A percentile compares a stretch with the other conserved stretches of the same genome.
Conservation (phyloP, 2,797 vertebrate species). For the Spondyliosoma cantharus region DNA sequence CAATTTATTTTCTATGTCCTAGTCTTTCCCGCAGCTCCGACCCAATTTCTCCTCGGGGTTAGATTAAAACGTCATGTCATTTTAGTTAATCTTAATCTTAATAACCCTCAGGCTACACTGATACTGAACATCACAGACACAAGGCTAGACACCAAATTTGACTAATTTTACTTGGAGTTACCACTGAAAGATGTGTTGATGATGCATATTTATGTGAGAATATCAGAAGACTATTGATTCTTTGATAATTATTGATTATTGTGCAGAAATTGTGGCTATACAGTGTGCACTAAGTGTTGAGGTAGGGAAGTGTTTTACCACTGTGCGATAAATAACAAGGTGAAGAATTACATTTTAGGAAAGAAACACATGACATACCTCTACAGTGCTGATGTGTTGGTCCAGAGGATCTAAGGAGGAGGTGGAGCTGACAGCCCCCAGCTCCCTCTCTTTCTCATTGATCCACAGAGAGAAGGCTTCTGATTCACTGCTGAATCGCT, state of each 20-base stretch:
- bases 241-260: background rate
- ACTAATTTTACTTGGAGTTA: slow-evolving; percentile 21
- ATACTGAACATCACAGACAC: slow-evolving; percentile 33
- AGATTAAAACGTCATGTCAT: slow-evolving; percentile 63
- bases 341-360: background rate
- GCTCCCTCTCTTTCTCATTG: slow-evolving; percentile 87
- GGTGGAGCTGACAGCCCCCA: slow-evolving; percentile 81
- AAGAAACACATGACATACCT: slow-evolving; percentile 77
- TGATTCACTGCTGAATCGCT: slow-evolving; percentile 88
- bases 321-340: background rate
- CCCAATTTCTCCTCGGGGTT: slow-evolving; percentile 47
- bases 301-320: no score
- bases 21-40: slow-evolving; percentile 27
- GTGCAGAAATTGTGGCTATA: background rate
- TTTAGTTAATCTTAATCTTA: slow-evolving; percentile 63
- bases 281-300: no score
- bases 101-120: slow-evolving; percentile 36
- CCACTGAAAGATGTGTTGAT: slow-evolving; percentile 1
- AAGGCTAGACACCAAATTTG: slow-evolving; percentile 29
- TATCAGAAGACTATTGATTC: slow-evolving; percentile 15
- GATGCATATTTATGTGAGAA: slow-evolving; percentile 25
- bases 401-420: slow-evolving; percentile 85
- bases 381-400: slow-evolving; percentile 86
- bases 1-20: slow-evolving; percentile 54
- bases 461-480: slow-evolving; percentile 90